phyloP scores from a whole-genome alignment of 2,888 invertebrate species.

The Sphaerophoria rueppellii region DNA sequence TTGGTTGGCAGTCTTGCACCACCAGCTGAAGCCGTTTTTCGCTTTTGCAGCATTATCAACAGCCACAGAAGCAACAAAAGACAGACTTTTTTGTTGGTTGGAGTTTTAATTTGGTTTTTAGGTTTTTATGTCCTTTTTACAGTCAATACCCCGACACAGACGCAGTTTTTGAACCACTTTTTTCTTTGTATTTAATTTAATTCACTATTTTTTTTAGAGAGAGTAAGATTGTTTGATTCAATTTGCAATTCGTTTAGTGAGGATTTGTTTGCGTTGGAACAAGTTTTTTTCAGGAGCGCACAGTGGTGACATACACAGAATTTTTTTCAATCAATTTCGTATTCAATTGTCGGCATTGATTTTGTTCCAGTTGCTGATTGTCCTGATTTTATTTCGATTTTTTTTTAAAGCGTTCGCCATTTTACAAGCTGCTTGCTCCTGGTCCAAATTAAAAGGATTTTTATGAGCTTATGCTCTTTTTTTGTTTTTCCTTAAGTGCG shows the following conservation, averaged over 20 bases:
- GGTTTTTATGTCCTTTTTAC: conserved; percentile 18
- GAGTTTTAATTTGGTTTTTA: conserved; percentile 54
- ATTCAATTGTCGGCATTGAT: conserved; percentile 60
- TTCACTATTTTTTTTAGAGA: conserved; percentile 44
- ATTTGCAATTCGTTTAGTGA: conserved; percentile 59
- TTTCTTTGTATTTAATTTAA: conserved; percentile 28
- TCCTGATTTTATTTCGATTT: conserved; percentile 31
- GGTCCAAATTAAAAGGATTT: conserved; percentile 54
- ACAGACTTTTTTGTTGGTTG: conserved; percentile 23
- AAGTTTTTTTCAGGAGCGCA: neutral
- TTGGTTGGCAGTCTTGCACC: neutral
- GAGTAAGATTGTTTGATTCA: conserved; percentile 58
- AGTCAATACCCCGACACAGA: conserved; percentile 2
- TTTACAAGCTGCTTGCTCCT: conserved; percentile 8
- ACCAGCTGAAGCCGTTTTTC: conserved; percentile 13
- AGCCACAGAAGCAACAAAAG: neutral
- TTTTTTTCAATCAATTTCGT: conserved; percentile 52
- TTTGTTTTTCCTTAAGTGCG: conserved; percentile 16
- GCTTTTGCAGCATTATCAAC: neutral
- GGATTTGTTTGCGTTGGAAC: conserved; percentile 38
- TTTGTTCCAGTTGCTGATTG: neutral
- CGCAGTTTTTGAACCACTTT: neutral
- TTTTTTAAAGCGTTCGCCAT: conserved; percentile 18
- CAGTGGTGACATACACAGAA: conserved; percentile 65
- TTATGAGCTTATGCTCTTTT: conserved; percentile 13